Conservation (phyloP, 2,888 invertebrate genomes). For the Neoaliturus tenellus region DNA sequence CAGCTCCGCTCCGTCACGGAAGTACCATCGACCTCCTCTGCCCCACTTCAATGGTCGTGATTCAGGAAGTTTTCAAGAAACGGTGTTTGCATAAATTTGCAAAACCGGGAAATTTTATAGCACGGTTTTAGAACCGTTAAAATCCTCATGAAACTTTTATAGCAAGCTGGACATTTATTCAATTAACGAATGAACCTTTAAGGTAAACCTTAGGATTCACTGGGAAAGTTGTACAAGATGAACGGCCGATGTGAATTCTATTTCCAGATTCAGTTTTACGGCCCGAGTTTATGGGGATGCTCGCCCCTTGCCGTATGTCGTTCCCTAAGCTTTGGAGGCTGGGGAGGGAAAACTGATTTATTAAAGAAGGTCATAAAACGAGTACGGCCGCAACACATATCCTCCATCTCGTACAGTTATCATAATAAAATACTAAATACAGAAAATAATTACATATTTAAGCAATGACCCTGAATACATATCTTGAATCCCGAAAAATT, state of each 20-base stretch:
- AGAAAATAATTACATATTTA: no score
- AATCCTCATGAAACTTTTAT: background rate
- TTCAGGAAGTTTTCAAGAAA: background rate
- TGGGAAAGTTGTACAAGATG: no score
- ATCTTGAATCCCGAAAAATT: no score
- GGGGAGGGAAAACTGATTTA: background rate
- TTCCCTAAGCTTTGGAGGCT: background rate
- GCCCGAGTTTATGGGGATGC: background rate
- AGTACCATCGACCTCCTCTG: background rate
- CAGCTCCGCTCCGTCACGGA: background rate
- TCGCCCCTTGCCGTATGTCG: background rate
- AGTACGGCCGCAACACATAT: background rate
- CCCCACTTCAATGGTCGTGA: background rate
- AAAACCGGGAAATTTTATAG: no score
- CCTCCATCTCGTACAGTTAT: background rate
- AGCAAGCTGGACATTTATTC: no score
- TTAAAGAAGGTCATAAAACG: conserved; percentile 1
- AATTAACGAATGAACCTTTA: no score
- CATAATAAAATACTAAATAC: background rate
- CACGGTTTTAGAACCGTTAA: background rate
- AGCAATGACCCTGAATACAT: no score
- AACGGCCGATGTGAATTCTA: background rate
- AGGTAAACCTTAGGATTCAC: no score
- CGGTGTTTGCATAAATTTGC: background rate
- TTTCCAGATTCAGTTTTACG: conserved; percentile 2